Evolutionary conservation across 30 jellyfish, hydroid and myxozoan species (phyloP), one percentile per base, ranked within the genome.

Genomic region (Clytia hemisphaerica): DNA sequence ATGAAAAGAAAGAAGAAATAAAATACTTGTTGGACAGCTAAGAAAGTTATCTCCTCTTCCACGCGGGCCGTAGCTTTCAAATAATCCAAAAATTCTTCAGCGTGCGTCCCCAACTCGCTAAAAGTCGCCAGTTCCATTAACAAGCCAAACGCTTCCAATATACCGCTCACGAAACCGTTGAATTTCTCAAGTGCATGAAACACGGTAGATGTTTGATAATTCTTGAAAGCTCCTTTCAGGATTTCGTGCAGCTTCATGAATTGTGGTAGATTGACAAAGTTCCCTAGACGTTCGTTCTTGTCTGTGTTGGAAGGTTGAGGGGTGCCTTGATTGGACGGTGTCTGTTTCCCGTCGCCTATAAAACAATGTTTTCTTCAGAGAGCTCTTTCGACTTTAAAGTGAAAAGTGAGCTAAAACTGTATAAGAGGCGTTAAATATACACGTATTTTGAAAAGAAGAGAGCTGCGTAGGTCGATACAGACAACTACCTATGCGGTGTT

Each of bases 1-100:
- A n/a, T n/a, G n/a, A n/a, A n/a, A n/a, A n/a, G n/a, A n/a, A n/a
- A n/a, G n/a, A n/a, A n/a, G 70, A 37, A 18, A 10, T 5, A 61
- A 14, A 14, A 47, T 26, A 88, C 97, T 93, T 88, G 97, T 36
- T 88, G 97, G 9, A 88, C 92, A 33, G 93, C 97, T 15, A 88
- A 73, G 50, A 77, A 88, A 1, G 95, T 45, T 69, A 75, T 30
- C 57, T 88, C 95, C 6, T 93, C 82, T 28, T 80, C 97, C 21
- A 88, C 63, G 37, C 78, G 80, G 33, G 78, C 97, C 53, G 90
- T 72, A 16, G 97, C 86, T 83, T 72, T 71, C 58, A 88, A 38
- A 64, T 88, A 88, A 26, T 88, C 97, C 27, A 88, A 77, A 34
- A 88, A 64, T 61, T 88, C 97, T 71, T 88, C 97, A 1, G 92